Percentiles rank a stretch among this genome's conserved stretches.
Evolutionary conservation across 2,113 vertebrate species (phyloP).

Genomic region (Elachura formosa): DNA sequence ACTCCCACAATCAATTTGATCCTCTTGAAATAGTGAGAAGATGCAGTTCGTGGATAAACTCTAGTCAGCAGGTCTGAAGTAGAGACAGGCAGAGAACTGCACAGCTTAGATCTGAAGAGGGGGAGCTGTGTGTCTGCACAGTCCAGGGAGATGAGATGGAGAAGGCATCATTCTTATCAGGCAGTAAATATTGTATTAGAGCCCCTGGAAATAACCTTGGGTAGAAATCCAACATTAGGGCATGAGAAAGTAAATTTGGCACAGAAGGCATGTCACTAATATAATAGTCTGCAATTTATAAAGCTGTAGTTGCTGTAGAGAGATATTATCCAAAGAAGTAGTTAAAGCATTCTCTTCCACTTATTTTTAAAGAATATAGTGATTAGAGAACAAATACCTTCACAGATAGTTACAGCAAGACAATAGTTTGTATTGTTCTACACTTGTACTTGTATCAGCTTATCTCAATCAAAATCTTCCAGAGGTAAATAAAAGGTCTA

Average conservation of each 20-base stretch:
- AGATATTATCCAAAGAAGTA: not conserved
- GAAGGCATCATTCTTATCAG: not conserved
- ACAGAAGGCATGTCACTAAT: not conserved
- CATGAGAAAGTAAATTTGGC: not conserved
- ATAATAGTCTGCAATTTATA: not conserved
- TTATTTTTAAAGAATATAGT: not conserved
- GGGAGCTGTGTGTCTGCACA: not conserved
- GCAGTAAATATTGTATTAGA: not conserved
- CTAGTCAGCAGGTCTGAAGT: not conserved
- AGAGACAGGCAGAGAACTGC: not conserved
- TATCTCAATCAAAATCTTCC: not conserved
- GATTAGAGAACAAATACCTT: not conserved
- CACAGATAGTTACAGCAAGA: not conserved
- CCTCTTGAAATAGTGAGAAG: not conserved
- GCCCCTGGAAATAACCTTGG: not conserved
- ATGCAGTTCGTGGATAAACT: not conserved
- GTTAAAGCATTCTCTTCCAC: not conserved
- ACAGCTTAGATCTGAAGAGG: not conserved
- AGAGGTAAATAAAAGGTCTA: not conserved
- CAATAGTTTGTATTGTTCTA: not conserved
- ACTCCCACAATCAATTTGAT: not conserved
- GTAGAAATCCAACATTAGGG: not conserved
- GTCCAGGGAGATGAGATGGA: not conserved
- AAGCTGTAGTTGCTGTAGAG: not conserved
- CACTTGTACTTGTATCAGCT: not conserved